Percentiles rank a stretch among this genome's conserved stretches.
These are phyloP conservation scores for Acrobasis suavella DNA, from an alignment of 2,888 invertebrate species.

Conservation along the genomic window DNA sequence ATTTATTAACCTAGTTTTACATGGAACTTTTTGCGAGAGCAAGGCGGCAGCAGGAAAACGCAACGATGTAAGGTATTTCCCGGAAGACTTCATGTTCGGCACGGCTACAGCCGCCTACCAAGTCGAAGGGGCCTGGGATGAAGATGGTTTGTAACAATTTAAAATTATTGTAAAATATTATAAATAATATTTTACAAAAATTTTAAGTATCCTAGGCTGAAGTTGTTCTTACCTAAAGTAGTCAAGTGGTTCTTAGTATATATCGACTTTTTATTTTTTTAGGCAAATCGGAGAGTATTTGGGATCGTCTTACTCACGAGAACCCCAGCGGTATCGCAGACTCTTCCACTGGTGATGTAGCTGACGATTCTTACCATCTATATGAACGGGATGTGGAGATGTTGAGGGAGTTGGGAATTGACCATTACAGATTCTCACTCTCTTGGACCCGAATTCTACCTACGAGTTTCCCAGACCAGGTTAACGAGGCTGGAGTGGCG, in stretches of 20 bases:
- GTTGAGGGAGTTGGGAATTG: constrained; percentile 52
- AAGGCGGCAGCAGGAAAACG: not conserved
- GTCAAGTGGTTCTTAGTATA: not conserved
- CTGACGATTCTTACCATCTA: constrained; percentile 79
- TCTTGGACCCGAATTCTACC: constrained; percentile 84
- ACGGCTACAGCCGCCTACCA: constrained; percentile 38
- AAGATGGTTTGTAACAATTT: constrained; percentile 31
- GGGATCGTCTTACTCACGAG: constrained; percentile 79
- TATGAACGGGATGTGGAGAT: constrained; percentile 71
- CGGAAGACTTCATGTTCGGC: constrained; percentile 35
- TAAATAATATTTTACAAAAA: too few relatives aligned
- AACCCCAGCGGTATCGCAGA: constrained; percentile 67
- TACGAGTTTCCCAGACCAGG: constrained; percentile 74
- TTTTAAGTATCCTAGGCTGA: too few relatives aligned
- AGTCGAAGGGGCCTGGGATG: constrained; percentile 39
- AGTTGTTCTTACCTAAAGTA: too few relatives aligned
- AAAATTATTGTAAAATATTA: not conserved
- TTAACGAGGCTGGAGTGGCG: constrained; percentile 63
- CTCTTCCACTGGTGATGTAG: constrained; percentile 75
- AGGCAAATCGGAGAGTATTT: constrained; percentile 58
- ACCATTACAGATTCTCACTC: constrained; percentile 74
- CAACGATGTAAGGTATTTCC: constrained; percentile 33
- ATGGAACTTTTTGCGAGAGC: not conserved
- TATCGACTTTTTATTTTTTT: not conserved
- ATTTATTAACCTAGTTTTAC: not conserved